phyloP scores from a whole-genome alignment of 1,140 invertebrate species.

The Thaumatotibia leucotreta region DNA sequence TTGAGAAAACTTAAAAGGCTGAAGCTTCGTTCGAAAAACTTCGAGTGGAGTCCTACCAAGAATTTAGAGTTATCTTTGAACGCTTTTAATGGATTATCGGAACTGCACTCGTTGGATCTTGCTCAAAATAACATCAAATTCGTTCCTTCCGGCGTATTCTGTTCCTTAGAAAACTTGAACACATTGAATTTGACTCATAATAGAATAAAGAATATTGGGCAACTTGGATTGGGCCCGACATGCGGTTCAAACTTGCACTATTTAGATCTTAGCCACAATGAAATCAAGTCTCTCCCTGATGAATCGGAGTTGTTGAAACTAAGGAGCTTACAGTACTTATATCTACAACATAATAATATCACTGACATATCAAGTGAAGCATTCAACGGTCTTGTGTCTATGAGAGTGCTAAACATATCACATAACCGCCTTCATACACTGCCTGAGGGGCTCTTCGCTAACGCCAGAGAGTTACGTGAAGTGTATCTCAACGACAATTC shows the following conservation, averaged over 20 bases:
- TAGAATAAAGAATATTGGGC: constrained; percentile 83
- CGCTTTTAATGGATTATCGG: constrained; percentile 84
- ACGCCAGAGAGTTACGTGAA: constrained; percentile 86
- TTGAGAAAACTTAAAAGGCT: constrained; percentile 85
- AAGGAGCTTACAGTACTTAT: constrained; percentile 84
- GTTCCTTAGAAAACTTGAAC: constrained; percentile 86
- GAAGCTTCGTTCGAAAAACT: constrained; percentile 85
- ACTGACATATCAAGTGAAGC: constrained; percentile 87
- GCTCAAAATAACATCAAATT: constrained; percentile 88
- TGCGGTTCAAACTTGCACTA: constrained; percentile 80
- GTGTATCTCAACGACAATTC: constrained; percentile 90
- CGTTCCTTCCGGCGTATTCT: constrained; percentile 85
- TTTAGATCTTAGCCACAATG: constrained; percentile 88
- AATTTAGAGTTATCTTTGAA: constrained; percentile 82
- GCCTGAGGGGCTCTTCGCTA: constrained; percentile 87
- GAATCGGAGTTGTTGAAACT: constrained; percentile 84
- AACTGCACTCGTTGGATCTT: constrained; percentile 87
- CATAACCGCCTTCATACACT: constrained; percentile 87
- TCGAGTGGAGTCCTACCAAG: constrained; percentile 85
- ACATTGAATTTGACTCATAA: constrained; percentile 90
- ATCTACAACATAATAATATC: constrained; percentile 89
- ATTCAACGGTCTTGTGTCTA: constrained; percentile 83
- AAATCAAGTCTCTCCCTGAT: constrained; percentile 82
- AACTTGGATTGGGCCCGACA: constrained; percentile 82
- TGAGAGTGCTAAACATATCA: constrained; percentile 89